Base-by-base conservation (phyloP, 2,888 invertebrate species). In the Cremastobaeus sp. region DNA sequence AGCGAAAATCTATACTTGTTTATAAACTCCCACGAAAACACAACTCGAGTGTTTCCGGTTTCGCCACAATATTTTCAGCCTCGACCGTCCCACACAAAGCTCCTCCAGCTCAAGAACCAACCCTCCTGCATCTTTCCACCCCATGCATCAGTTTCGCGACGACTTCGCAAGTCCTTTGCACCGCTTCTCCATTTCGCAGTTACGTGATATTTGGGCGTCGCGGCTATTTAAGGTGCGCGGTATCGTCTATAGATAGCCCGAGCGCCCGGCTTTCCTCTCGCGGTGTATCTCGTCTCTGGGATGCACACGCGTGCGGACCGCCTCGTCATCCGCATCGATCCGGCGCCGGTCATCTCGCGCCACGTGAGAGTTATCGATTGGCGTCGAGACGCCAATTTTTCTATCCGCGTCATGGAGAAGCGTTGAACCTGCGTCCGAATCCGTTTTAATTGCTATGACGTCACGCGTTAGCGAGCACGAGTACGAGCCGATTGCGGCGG, bases 401-500 rank as follows among this genome's bases (percentile, higher is more conserved):
- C 12, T 18, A 9, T 1, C 25, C 15, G 34, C 35, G 52, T 3
- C 12, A 64, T 64, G 37, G 48, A 68, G 35, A 57, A 35, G 48
- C 25, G 25, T 12, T 50, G 35, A 50, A 15, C 45, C 9, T 37
- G 25, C 25, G 37, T 4, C 15, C 17, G 17, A 18, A 6, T 8
- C 17, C 11, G 17, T n/a, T n/a, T 32, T 47, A 41, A 64, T 28
- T 12, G 21, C 2, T 25, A 83, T 85, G 80, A 78, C 79, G 79
- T 81, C 77, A 84, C 79, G 80, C 92, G 92, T 81, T 90, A 96
- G 96, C 91, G 96, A 96, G 91, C 96, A 96, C 92, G 95, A 96
- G 89, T 96, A 96, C 90, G 96, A 96, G 90, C 94, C 95, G 81
- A 93, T 96, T 86, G 92, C 93, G 82, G 93, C 93, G 76, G 89